Percentiles rank a stretch among this genome's conserved stretches.
phyloP scores from a whole-genome alignment of 2,888 invertebrate species.

The Meliscaeva auricollis region DNA sequence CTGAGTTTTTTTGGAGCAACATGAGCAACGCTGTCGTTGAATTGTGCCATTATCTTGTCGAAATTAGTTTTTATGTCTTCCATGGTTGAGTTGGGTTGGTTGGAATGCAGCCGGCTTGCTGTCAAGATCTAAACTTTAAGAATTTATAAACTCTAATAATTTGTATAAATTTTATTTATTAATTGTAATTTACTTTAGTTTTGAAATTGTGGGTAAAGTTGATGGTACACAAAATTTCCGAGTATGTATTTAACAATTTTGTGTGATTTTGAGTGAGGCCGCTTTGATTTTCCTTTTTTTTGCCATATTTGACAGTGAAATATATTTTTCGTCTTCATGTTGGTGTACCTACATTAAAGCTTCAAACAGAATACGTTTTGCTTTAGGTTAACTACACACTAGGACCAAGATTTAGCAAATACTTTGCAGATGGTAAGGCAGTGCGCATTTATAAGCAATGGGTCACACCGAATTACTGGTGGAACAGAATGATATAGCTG shows the following conservation, averaged over 20 bases:
- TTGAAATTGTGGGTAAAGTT: too few relatives aligned
- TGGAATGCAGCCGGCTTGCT: slow-evolving; percentile 24
- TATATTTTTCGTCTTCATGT: neutral
- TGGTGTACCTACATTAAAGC: neutral
- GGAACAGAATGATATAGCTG: too few relatives aligned
- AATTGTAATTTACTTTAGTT: too few relatives aligned
- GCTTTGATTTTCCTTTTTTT: slow-evolving; percentile 1
- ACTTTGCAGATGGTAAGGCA: too few relatives aligned
- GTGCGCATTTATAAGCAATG: too few relatives aligned
- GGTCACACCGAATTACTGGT: too few relatives aligned
- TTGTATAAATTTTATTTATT: too few relatives aligned
- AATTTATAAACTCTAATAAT: too few relatives aligned
- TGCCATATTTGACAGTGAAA: neutral
- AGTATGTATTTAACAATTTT: too few relatives aligned
- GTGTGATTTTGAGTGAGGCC: neutral
- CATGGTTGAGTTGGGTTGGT: slow-evolving; percentile 79
- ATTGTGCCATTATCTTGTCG: slow-evolving; percentile 82
- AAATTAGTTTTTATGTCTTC: slow-evolving; percentile 82
- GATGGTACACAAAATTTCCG: too few relatives aligned
- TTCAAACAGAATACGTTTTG: neutral
- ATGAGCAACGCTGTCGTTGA: slow-evolving; percentile 81
- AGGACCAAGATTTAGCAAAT: too few relatives aligned
- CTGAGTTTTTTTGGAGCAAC: slow-evolving; percentile 82
- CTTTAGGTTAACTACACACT: neutral
- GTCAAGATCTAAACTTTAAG: neutral